Evolutionary conservation across 2,797 vertebrate species (phyloP).

Genomic region (Toxotes lorentzi): DNA sequence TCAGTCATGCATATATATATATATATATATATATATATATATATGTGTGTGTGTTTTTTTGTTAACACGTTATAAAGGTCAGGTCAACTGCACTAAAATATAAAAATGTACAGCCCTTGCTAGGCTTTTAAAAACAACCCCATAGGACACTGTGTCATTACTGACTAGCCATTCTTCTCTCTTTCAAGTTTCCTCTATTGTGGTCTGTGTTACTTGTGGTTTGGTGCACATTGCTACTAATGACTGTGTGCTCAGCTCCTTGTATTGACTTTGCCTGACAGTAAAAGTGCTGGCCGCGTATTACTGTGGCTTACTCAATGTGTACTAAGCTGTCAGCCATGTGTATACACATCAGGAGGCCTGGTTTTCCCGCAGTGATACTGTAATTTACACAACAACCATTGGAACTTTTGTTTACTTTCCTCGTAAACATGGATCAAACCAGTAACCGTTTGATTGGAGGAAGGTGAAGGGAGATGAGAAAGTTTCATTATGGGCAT

Average conservation of each 20-base stretch:
- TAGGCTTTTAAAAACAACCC: not conserved
- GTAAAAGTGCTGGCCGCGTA: not conserved
- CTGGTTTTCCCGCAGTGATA: not conserved
- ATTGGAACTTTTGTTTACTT: not conserved
- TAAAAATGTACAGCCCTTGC: not conserved
- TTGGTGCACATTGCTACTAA: slow-evolving; percentile 54
- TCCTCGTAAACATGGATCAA: not conserved
- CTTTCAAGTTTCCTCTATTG: not conserved
- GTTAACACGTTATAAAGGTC: no score
- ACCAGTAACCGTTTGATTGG: not conserved
- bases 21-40: no score
- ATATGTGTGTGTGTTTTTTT: no score
- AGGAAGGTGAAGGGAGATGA: not conserved
- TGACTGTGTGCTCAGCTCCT: slow-evolving; percentile 8
- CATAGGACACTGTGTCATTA: not conserved
- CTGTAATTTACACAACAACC: not conserved
- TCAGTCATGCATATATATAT: not conserved
- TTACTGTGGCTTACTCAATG: not conserved
- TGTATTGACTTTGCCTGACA: not conserved
- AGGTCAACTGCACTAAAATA: not conserved
- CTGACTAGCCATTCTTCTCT: not conserved
- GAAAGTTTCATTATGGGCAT: not conserved
- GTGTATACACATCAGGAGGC: not conserved
- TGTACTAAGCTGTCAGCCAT: not conserved
- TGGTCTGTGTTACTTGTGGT: slow-evolving; percentile 34